Evolutionary conservation across 2,888 invertebrate species (phyloP), one percentile per base, ranked within the genome.

Genomic region (Dastarcus helophoroides): DNA sequence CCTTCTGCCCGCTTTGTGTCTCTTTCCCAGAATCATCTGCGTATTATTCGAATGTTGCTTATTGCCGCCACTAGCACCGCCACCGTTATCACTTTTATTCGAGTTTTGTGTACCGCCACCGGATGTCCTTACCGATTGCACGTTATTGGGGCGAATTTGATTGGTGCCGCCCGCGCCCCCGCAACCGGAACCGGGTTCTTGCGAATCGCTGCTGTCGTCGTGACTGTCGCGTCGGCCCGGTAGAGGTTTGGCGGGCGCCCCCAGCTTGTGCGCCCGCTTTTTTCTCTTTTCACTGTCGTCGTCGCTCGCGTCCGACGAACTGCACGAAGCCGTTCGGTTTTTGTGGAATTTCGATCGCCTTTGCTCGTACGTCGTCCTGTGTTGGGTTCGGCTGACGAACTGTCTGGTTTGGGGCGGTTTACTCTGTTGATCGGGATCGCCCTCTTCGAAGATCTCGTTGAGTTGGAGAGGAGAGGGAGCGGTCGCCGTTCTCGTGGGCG

Each of bases 251-350:
- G 53, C 45, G 3, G 49, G 40, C 22, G 76, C 69, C 21, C 67
- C 69, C 32, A 82, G 67, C 52, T 79, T 79, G 38, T 82, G 78
- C 8, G 79, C 78, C 31, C 85, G 70, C 54, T 86, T 84, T 56
- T 86, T 86, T 39, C 83, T 73, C 23, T 74, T 72, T 53, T 86
- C 86, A 29, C 82, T 82, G 53, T 85, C 85, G 46, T 78, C 78
- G 57, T 91, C 91, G 36, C 90, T 90, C 4, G 93, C 84, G 59
- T 94, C 93, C 0, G 91, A 91, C 29, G 90, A 91, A 46, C 90
- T 90, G 54, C 91, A 91, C 30, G 90, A 90, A 4, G 88, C 84
- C n/a, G 79, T 80, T 21, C 79, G 65, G 7, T 72, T 71, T 54
- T 81, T 80, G 43, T 77, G 76, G 46, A 79, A 71, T 58, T 79